phyloP scores from a whole-genome alignment of 1,140 invertebrate genomes.

The Sinonovacula constricta region DNA sequence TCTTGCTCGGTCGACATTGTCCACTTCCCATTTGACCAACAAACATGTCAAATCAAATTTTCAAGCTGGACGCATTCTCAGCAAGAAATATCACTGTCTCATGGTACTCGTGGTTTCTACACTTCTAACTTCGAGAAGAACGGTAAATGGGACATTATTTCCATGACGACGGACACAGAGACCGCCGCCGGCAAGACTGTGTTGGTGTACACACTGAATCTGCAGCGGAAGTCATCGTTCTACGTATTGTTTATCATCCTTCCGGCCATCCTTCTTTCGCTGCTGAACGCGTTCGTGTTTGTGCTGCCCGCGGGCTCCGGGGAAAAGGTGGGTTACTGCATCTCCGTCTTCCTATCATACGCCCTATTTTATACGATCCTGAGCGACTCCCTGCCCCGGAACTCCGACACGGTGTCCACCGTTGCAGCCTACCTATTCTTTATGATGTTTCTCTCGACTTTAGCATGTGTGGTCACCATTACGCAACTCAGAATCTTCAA shows the following conservation, averaged over 20 bases:
- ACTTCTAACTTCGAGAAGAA: constrained; percentile 80
- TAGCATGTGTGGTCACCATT: constrained; percentile 37
- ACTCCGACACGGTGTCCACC: constrained; percentile 43
- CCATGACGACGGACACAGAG: background rate
- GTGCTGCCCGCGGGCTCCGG: constrained; percentile 81
- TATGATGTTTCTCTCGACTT: constrained; percentile 45
- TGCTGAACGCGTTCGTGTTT: constrained; percentile 72
- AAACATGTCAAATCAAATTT: constrained; percentile 81
- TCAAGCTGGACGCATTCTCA: constrained; percentile 61
- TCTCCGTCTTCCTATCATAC: constrained; percentile 83
- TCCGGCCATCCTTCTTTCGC: constrained; percentile 55
- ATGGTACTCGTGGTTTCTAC: constrained; percentile 78
- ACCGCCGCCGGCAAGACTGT: constrained; percentile 10
- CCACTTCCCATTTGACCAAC: constrained; percentile 86
- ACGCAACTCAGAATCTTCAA: constrained; percentile 31
- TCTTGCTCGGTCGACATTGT: constrained; percentile 93
- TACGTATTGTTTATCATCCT: constrained; percentile 56
- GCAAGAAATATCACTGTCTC: constrained; percentile 77
- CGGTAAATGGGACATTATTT: constrained; percentile 80
- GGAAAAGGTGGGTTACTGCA: constrained; percentile 84
- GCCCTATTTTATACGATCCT: constrained; percentile 74
- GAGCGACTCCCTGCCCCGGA: constrained; percentile 51
- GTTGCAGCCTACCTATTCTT: constrained; percentile 40
- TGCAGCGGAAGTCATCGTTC: constrained; percentile 38
- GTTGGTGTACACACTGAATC: constrained; percentile 2